Evolutionary conservation across 2,797 vertebrate genomes (phyloP).

Genomic region (Fistularia tabacaria): DNA sequence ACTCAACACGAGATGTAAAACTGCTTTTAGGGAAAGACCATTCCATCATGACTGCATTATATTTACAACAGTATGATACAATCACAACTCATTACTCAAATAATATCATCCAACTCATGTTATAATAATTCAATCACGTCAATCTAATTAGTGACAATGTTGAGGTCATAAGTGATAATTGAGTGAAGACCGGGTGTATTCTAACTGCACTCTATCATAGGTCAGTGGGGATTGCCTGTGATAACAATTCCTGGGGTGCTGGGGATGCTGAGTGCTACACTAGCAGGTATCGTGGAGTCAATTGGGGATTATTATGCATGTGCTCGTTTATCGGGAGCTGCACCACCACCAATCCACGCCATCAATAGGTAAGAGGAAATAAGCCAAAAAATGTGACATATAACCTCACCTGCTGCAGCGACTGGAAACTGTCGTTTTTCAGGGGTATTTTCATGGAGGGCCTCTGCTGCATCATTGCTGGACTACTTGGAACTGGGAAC

Average conservation of each 20-base stretch:
- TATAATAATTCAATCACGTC: no score
- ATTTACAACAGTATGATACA: no score
- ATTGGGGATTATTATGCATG: constrained; percentile 97
- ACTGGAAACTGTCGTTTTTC: constrained; percentile 2
- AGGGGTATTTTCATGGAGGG: constrained; percentile 95
- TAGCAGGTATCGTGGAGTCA: constrained; percentile 92
- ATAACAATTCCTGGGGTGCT: constrained; percentile 88
- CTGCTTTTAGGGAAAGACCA: no score
- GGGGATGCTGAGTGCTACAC: constrained; percentile 95
- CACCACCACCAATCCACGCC: constrained; percentile 88
- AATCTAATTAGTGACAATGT: no score
- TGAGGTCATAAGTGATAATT: background rate
- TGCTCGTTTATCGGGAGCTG: constrained; percentile 88
- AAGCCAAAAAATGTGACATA: no score
- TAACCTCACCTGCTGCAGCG: background rate
- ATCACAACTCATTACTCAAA: no score
- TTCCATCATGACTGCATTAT: no score
- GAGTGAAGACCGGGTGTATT: background rate
- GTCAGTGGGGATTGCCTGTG: constrained; percentile 93
- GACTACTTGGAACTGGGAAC: constrained; percentile 91
- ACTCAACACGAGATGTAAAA: no score
- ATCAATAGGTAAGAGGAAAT: constrained; percentile 85
- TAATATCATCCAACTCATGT: no score
- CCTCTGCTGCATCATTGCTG: constrained; percentile 90
- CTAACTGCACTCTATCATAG: constrained; percentile 54